Conservation (phyloP, 2,797 vertebrate genomes). For the Cirrhinus molitorella region DNA sequence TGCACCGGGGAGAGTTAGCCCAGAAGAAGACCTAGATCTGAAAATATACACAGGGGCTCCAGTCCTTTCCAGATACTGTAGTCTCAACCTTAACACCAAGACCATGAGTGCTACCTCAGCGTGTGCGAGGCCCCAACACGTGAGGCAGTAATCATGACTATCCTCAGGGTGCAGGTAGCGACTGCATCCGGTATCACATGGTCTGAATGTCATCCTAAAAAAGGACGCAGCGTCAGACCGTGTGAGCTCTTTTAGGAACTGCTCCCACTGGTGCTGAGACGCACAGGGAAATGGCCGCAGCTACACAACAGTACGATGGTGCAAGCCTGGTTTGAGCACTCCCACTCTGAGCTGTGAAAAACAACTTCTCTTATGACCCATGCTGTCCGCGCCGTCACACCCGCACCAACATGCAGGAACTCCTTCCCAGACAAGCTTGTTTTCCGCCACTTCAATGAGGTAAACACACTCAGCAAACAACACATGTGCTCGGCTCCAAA, state of each 20-base stretch:
- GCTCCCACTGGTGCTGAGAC: not conserved
- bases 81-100: too few species aligned
- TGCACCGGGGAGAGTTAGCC: too few species aligned
- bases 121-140: not conserved
- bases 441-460: too few species aligned
- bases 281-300: too few species aligned
- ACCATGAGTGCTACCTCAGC: not conserved
- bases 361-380: too few species aligned
- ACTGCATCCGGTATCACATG: not conserved
- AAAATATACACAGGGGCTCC: too few species aligned
- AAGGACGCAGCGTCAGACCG: not conserved
- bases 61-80: too few species aligned
- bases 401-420: not conserved
- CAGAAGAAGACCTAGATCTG: too few species aligned
- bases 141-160: not conserved
- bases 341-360: too few species aligned
- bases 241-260: not conserved
- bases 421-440: too few species aligned
- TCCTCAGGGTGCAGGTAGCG: not conserved
- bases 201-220: too few species aligned
- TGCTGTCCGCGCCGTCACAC: too few species aligned
- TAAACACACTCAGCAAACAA: not conserved
- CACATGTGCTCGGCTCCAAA: not conserved
- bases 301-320: not conserved
- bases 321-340: not conserved